phyloP scores from a whole-genome alignment of 2,888 invertebrate species.

The Diarsia rubi region DNA sequence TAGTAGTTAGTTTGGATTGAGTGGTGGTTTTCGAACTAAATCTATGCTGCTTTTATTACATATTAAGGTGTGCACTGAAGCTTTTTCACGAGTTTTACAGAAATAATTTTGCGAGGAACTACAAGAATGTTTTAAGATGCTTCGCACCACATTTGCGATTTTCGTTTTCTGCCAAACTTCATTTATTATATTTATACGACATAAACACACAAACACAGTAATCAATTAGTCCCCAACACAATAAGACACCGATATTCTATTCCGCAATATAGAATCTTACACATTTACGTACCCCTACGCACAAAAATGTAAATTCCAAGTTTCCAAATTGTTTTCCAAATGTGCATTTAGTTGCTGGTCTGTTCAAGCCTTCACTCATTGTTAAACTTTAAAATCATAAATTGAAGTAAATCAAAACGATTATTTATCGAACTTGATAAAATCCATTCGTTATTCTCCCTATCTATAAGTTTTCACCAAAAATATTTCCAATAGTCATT shows the following conservation, averaged over 20 bases:
- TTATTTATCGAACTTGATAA: not conserved
- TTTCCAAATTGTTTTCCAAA: constrained; percentile 66
- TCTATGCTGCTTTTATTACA: constrained; percentile 84
- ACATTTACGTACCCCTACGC: constrained; percentile 44
- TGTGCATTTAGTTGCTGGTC: constrained; percentile 82
- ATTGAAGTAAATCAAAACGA: not conserved
- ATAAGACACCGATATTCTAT: no score
- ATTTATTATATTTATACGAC: constrained; percentile 60
- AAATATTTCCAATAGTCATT: not conserved
- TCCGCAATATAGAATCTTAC: constrained; percentile 35
- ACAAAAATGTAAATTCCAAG: constrained; percentile 53
- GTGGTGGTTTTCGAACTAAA: constrained; percentile 87
- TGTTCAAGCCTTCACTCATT: constrained; percentile 76
- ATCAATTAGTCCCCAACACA: constrained; percentile 44
- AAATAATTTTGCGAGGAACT: constrained; percentile 70
- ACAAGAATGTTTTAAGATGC: constrained; percentile 66
- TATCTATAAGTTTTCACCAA: constrained; percentile 3
- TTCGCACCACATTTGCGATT: constrained; percentile 71
- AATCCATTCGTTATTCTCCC: not conserved
- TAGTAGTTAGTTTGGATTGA: constrained; percentile 88
- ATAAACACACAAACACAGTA: constrained; percentile 60
- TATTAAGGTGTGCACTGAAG: constrained; percentile 80
- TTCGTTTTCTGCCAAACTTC: constrained; percentile 63
- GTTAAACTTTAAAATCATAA: constrained; percentile 38
- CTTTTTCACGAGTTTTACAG: constrained; percentile 74